phyloP scores from a whole-genome alignment of 1,140 invertebrate genomes.

The Drosophila punjabiensis region DNA sequence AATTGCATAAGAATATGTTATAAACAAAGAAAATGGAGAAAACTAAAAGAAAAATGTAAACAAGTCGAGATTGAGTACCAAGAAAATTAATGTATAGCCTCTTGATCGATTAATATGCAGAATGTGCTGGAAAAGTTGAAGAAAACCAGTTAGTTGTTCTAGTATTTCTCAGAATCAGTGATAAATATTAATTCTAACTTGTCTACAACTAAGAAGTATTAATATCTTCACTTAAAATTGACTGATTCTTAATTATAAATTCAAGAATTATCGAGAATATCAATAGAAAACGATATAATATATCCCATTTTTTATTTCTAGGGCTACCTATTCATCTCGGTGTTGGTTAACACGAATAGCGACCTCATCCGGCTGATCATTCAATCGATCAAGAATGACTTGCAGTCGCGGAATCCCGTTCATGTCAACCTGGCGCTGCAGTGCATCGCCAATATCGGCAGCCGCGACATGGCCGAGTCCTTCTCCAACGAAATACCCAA shows the following conservation, averaged over 20 bases:
- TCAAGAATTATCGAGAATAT: neutral
- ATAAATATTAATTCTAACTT: too few relatives aligned
- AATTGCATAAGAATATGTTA: neutral
- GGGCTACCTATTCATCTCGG: constrained; percentile 99
- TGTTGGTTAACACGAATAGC: constrained; percentile 99
- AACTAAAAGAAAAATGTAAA: neutral
- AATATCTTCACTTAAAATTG: neutral
- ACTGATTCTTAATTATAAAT: neutral
- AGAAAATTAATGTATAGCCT: neutral
- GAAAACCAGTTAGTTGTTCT: neutral
- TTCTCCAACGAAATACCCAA: constrained; percentile 99
- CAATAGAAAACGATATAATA: neutral
- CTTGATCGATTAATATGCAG: too few relatives aligned
- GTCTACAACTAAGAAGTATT: neutral
- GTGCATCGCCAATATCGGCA: constrained; percentile 99
- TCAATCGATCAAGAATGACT: constrained; percentile 99
- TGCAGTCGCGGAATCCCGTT: constrained; percentile 98
- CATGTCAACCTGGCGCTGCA: constrained; percentile 99
- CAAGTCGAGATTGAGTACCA: neutral
- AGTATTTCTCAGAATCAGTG: neutral
- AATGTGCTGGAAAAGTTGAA: neutral
- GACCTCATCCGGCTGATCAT: constrained; percentile 99
- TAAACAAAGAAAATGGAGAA: neutral
- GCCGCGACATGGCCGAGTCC: constrained; percentile 99
- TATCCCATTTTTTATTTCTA: constrained; percentile 86